Conservation (phyloP, 2,797 vertebrate genomes). For the Galago senegalensis region DNA sequence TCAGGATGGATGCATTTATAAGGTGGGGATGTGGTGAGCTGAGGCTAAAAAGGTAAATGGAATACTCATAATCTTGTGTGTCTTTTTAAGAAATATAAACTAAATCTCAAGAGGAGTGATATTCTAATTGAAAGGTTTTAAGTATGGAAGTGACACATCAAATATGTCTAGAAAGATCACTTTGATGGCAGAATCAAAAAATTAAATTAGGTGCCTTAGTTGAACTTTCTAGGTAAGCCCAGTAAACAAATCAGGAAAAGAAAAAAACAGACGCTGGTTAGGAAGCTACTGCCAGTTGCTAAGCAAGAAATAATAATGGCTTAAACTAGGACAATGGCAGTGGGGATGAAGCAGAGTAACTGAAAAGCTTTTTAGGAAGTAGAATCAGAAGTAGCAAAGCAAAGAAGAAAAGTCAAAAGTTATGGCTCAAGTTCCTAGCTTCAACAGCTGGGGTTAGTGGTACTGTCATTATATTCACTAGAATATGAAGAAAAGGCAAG, state of each 20-base stretch:
- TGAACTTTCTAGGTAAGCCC: no score
- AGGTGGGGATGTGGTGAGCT: not conserved
- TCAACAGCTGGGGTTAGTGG: not conserved
- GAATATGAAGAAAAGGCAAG: not conserved
- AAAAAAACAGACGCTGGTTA: not conserved
- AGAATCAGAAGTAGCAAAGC: not conserved
- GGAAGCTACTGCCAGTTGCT: not conserved
- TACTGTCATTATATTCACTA: not conserved
- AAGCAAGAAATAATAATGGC: not conserved
- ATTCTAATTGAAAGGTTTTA: slow-evolving; percentile 28
- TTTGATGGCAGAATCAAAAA: not conserved
- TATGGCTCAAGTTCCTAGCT: not conserved
- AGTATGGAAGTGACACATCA: not conserved
- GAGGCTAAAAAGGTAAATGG: not conserved
- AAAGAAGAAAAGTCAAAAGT: not conserved
- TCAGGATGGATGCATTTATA: not conserved
- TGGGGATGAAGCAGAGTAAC: not conserved
- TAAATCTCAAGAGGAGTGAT: not conserved
- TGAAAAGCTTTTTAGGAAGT: not conserved
- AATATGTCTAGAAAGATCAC: not conserved
- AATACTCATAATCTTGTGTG: not conserved
- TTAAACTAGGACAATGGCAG: not conserved
- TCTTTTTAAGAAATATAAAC: not conserved
- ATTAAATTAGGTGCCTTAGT: not conserved
- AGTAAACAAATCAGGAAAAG: no score